Percentiles rank a stretch among this genome's conserved stretches.
These are phyloP conservation scores for Plagodis dolabraria DNA, from an alignment of 2,888 invertebrate genomes.

Conservation along the genomic window DNA sequence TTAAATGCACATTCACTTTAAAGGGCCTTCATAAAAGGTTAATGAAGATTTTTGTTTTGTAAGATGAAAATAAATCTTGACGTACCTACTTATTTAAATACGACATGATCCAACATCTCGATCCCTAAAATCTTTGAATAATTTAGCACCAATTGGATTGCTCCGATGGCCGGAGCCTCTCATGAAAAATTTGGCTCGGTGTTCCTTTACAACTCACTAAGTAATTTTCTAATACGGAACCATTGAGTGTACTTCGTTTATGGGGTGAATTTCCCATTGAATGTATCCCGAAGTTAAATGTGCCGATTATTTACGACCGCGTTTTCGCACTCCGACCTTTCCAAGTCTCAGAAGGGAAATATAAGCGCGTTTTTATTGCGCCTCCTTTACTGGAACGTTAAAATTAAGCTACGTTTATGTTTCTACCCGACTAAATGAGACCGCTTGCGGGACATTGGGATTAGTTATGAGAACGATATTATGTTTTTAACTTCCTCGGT, in stretches of 20 bases:
- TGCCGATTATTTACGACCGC: constrained; percentile 66
- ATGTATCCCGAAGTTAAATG: constrained; percentile 60
- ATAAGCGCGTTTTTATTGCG: constrained; percentile 56
- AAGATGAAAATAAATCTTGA: constrained; percentile 22
- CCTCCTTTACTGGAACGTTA: constrained; percentile 56
- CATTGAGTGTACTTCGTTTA: constrained; percentile 56
- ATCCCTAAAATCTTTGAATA: constrained; percentile 50
- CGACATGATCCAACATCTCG: constrained; percentile 38
- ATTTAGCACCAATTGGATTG: constrained; percentile 55
- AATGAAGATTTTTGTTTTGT: constrained; percentile 27
- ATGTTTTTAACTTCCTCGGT: constrained; percentile 36
- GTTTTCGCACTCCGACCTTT: constrained; percentile 52
- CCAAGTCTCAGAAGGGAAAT: constrained; percentile 51
- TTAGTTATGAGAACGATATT: constrained; percentile 38
- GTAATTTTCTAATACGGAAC: constrained; percentile 49
- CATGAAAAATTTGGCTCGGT: constrained; percentile 43
- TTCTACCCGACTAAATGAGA: constrained; percentile 41
- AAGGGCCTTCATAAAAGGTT: constrained; percentile 23
- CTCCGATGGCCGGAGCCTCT: constrained; percentile 41
- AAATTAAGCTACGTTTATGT: constrained; percentile 59
- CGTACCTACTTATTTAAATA: constrained; percentile 23
- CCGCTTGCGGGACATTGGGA: constrained; percentile 37
- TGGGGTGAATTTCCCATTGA: constrained; percentile 58
- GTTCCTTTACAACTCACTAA: constrained; percentile 36
- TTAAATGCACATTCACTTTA: constrained; percentile 19